Evolutionary conservation across 2,797 vertebrate species (phyloP), one percentile per base, ranked within the genome.

Genomic region (Florisuga fusca): DNA sequence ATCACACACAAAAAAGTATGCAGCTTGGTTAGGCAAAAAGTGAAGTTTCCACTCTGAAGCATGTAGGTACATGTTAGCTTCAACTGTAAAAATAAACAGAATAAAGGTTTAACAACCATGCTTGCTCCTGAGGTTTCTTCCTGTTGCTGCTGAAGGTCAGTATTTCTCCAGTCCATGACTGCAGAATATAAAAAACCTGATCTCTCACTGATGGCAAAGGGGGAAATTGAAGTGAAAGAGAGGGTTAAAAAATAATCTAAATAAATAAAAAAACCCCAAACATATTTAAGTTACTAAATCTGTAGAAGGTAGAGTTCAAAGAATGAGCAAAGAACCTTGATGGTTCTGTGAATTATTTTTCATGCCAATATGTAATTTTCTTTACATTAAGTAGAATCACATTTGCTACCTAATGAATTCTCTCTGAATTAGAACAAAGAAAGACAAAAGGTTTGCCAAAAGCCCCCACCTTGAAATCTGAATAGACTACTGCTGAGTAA

Each of bases 181-280:
- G 41, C 16, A 62, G 43, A 59, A 59, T 14, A 59, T 15, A 72
- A 27, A 53, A 77, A 92, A 90, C 23, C 7, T 68, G 54, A 58
- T 19, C 17, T 48, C 31, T 33, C 4, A 8, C 17, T 83, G 41
- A 34, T 34, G 18, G 15, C 38, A 82, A 84, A 31, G 25, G 25
- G 92, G 22, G 18, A 19, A 64, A 55, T 41, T 73, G 18, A 34
- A 71, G 10, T 12, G 17, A 72, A 26, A 61, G 38, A 50, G 14
- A 84, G 83, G 15, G 16, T 46, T 82, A 27, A 90, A 79, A 21
- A 87, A 82, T 53, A 82, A 82, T 23, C 45, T 34, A 55, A 80
- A 43, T 36, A 66, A 66, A 23, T 5, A 1, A 1, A 2, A 6
- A 1, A 1, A 2, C 7, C 16, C 5, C 2, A n/a, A 21, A 38